These are phyloP conservation scores for Lanius ludovicianus DNA, from an alignment of 2,113 vertebrate genomes.

Conservation along the genomic window DNA sequence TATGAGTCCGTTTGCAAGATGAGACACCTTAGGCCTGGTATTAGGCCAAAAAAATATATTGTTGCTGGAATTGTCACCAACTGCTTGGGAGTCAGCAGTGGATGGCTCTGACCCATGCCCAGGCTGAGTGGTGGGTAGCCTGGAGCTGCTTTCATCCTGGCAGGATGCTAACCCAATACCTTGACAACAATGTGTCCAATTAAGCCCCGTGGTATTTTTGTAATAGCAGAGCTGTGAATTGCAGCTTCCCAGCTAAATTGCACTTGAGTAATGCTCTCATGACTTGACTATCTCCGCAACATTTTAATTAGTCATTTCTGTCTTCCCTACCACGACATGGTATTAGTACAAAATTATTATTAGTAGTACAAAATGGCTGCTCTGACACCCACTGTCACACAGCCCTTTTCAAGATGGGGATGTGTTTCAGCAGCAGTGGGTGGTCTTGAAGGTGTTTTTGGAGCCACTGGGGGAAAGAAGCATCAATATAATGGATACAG, in stretches of 20 bases:
- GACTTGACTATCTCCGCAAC: constrained; percentile 53
- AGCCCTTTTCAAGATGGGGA: not conserved
- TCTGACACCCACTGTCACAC: not conserved
- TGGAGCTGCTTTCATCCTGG: not conserved
- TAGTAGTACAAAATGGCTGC: constrained; percentile 25
- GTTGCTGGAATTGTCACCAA: not conserved
- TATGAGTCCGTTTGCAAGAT: not conserved
- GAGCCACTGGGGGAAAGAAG: not conserved
- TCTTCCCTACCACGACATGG: not conserved
- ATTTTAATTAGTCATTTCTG: constrained; percentile 63
- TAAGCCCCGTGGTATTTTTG: constrained; percentile 36
- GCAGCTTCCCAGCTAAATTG: constrained; percentile 52
- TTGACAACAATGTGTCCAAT: not conserved
- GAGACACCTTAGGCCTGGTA: not conserved
- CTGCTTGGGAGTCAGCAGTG: not conserved
- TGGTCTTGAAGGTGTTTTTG: not conserved
- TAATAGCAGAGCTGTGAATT: constrained; percentile 38
- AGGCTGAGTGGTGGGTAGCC: not conserved
- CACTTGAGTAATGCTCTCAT: constrained; percentile 59
- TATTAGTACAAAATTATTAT: constrained; percentile 18
- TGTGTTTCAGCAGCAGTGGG: not conserved
- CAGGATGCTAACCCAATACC: not conserved
- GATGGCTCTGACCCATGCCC: not conserved
- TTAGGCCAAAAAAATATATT: not conserved
- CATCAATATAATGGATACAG: not conserved